Evolutionary conservation across 2,797 vertebrate genomes (phyloP).

Genomic region (Vireo griseus): DNA sequence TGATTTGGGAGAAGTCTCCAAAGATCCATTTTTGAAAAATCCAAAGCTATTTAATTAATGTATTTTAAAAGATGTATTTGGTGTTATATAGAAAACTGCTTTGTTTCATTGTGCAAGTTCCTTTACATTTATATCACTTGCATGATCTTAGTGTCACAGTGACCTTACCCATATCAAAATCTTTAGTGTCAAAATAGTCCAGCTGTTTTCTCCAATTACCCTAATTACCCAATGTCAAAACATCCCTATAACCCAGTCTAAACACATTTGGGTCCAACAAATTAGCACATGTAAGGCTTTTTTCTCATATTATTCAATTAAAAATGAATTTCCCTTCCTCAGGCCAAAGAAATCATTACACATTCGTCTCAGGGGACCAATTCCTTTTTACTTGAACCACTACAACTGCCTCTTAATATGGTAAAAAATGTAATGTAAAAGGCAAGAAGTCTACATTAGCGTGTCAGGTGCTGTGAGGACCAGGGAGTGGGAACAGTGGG

Average conservation of each 20-base stretch:
- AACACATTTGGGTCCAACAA: conserved; percentile 24
- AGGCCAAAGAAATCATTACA: conserved; percentile 43
- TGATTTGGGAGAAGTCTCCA: background rate
- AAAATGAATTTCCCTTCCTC: conserved; percentile 8
- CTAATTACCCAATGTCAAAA: conserved; percentile 2
- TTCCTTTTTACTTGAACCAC: conserved; percentile 10
- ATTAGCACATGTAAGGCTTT: conserved; percentile 28
- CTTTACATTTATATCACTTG: background rate
- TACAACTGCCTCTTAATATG: conserved; percentile 19
- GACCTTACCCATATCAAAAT: background rate
- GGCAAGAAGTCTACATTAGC: background rate
- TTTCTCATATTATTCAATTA: conserved; percentile 37
- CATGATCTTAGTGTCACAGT: background rate
- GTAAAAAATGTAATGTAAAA: conserved; percentile 2
- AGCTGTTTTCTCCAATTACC: background rate
- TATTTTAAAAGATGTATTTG: background rate
- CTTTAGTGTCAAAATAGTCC: background rate
- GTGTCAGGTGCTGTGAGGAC: background rate
- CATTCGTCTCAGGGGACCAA: background rate
- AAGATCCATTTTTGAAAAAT: background rate
- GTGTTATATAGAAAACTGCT: background rate
- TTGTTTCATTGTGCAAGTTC: background rate
- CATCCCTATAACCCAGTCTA: background rate
- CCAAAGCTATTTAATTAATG: background rate
- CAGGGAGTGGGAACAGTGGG: background rate